phyloP scores from a whole-genome alignment of 2,113 vertebrate species.

The Corythornis madagascariensis region DNA sequence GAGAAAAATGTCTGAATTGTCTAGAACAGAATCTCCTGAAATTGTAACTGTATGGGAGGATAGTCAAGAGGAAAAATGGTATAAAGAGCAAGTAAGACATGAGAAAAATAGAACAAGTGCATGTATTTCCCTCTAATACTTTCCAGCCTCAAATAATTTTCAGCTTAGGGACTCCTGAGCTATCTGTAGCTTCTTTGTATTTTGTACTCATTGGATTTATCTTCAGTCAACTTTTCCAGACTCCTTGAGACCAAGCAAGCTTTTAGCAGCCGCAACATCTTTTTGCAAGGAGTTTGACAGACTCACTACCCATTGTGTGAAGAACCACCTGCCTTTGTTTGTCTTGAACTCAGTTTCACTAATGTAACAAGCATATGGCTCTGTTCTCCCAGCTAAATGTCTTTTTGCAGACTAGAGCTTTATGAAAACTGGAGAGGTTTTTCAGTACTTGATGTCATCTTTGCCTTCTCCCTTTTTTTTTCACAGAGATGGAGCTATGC shows the following conservation, averaged over 20 bases:
- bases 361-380: constrained; percentile 11
- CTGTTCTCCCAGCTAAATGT: not conserved
- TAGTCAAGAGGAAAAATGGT: not conserved
- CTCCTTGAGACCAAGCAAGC: not conserved
- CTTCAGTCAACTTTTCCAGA: constrained; percentile 35
- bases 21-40: not conserved
- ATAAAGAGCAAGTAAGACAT: not conserved
- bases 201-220: not conserved
- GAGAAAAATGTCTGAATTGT: not conserved
- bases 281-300: constrained; percentile 21
- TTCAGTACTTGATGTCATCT: not conserved
- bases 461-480: not conserved
- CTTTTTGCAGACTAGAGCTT: constrained; percentile 12
- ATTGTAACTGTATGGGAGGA: not conserved
- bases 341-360: constrained; percentile 32
- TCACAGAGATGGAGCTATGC: not conserved
- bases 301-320: constrained; percentile 34
- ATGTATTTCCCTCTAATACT: not conserved
- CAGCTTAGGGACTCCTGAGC: not conserved
- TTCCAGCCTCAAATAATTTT: constrained; percentile 34
- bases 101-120: not conserved
- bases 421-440: constrained; percentile 19
- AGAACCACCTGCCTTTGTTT: constrained; percentile 46
- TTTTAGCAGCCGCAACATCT: constrained; percentile 36
- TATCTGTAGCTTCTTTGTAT: constrained; percentile 46